Evolutionary conservation across 1,140 invertebrate genomes (phyloP), one percentile per base, ranked within the genome.

Genomic region (Penaeus chinensis): DNA sequence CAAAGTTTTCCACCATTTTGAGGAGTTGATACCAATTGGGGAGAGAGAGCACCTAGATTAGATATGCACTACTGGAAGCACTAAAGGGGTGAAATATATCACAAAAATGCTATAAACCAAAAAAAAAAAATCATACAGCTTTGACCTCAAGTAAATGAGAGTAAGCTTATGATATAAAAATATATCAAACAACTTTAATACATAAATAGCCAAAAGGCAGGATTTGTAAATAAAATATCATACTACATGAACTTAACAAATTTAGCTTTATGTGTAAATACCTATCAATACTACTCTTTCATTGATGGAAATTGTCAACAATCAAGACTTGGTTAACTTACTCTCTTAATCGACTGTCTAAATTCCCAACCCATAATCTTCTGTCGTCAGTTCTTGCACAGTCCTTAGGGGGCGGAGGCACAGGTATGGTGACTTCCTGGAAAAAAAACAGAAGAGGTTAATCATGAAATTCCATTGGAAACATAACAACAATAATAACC

Each of bases 1-100:
- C 97, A 95, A 96, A 95, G 94, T 96, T 96, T 95, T 98, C 96
- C 93, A 97, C 94, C 92, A 98, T 94, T 96, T 98, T 98, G 92
- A 98, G 93, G 93, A 98, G 95, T 95, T 97, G 95, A 95, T 96
- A 98, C 96, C 89, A 85, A 82, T 92, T 92, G 90, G 90, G 91
- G 84, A 88, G 79, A 86, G 82, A 84, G 78, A 89, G 77, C 54
- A 61, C 47, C 85, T 16, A 18, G 66, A 87, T 87, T 80, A 87
- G 84, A 80, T 81, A 82, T 89, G 86, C 61, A 80, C 32, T 37
- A 83, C 32, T 62, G 65, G 71, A 4, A 27, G 18, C 20, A 71
- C 47, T 54, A 13, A 16, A 47, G 16, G 11, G 22, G 20, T 37
- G 60, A 47, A 74, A 20, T 85, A 76, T 20, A 24, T 13, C 54